These are phyloP conservation scores for Rhysida immarginata DNA, from an alignment of 1,140 invertebrate species.

Conservation along the genomic window DNA sequence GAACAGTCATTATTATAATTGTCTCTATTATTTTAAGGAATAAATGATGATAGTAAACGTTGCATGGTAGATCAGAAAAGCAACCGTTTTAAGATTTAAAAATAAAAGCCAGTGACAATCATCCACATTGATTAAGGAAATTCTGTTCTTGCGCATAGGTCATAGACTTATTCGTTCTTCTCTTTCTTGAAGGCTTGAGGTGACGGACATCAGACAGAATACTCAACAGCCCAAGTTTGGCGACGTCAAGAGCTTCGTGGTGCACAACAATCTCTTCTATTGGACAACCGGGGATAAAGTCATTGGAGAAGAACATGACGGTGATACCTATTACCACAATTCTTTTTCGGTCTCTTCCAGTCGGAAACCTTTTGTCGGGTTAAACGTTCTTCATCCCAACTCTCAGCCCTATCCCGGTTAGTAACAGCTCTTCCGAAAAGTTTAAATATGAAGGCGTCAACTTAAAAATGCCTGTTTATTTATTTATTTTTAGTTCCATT, in stretches of 20 bases:
- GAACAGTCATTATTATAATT: too few species aligned
- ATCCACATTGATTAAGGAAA: too few species aligned
- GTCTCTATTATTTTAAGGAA: too few species aligned
- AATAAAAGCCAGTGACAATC: too few species aligned
- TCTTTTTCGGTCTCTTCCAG: slow-evolving; percentile 37
- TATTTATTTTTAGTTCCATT: slow-evolving; percentile 36
- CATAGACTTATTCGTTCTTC: background rate
- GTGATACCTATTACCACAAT: slow-evolving; percentile 51
- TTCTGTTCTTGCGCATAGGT: too few species aligned
- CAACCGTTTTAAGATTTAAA: too few species aligned
- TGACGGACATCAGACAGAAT: slow-evolving; percentile 52
- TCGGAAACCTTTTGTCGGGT: slow-evolving; percentile 30
- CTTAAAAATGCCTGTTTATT: too few species aligned
- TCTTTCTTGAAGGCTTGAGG: slow-evolving; percentile 40
- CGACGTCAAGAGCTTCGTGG: slow-evolving; percentile 56
- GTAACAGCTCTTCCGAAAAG: background rate
- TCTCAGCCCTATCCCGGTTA: slow-evolving; percentile 53
- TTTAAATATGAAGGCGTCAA: too few species aligned
- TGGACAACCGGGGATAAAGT: slow-evolving; percentile 60
- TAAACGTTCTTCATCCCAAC: slow-evolving; percentile 43
- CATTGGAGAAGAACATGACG: slow-evolving; percentile 50
- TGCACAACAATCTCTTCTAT: slow-evolving; percentile 57
- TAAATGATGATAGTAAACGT: too few species aligned
- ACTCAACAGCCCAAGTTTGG: slow-evolving; percentile 57
- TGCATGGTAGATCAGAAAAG: too few species aligned